Evolutionary conservation across 2,113 vertebrate genomes (phyloP), one percentile per base, ranked within the genome.

Genomic region (Collichthys lucidus): DNA sequence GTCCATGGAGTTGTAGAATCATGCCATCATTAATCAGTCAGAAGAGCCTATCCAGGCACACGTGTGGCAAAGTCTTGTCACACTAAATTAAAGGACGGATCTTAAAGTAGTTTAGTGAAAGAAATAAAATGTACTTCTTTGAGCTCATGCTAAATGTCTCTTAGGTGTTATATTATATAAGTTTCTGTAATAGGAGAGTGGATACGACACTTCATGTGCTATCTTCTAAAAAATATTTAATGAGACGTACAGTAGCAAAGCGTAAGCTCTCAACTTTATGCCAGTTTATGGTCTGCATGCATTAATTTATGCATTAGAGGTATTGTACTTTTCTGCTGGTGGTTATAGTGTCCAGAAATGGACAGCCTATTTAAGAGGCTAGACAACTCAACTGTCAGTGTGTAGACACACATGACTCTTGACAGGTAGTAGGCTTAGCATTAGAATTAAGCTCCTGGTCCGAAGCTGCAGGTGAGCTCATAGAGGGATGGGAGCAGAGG

Each of bases 341-440:
- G 20, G 65, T n/a, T 14, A 14, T 24, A 40, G 22, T 24, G 16
- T 81, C 76, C 77, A 88, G 46, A 89, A 79, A 87, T 73, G 78
- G 57, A 19, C 79, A 42, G 26, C 29, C 76, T 92, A 86, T 82
- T 63, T 91, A 92, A 92, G 65, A 53, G 69, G 42, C 40, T 26
- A 63, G 42, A 60, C 56, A 80, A 65, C 53, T 67, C 69, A 26
- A 26, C 26, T 78, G 80, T 94, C 82, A 92, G 68, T 61, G 76
- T 62, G 42, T 84, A 84, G 92, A 91, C 22, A 52, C 82, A 91
- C 81, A 91, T 75, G 90, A 91, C 90, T 92, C 81, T 86, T 95
- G 92, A 95, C 93, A 94, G 87, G 89, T 82, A 92, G 89, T 64
- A 91, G 86, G 93, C 89, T 94, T 95, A 94, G 79, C 84, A 93